phyloP scores from a whole-genome alignment of 2,888 invertebrate genomes.

The Oscheius sp. region DNA sequence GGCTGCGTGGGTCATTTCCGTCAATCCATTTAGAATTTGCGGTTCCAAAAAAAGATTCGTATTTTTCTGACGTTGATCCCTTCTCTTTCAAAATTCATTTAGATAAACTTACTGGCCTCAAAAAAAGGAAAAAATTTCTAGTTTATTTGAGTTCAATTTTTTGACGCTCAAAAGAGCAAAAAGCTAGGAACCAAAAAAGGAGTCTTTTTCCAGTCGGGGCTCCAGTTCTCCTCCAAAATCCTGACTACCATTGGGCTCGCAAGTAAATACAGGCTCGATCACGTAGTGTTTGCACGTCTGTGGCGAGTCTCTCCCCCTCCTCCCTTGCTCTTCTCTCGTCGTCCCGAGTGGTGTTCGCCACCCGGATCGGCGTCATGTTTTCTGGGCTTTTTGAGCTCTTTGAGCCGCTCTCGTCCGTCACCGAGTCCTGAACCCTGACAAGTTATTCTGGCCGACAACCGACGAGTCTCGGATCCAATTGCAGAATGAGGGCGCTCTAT shows the following conservation, averaged over 20 bases:
- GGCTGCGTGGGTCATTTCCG: no score
- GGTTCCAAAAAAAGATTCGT: neutral
- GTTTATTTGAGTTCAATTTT: no score
- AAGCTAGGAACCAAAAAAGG: no score
- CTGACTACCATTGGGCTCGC: conserved; percentile 4
- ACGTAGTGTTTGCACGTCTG: neutral
- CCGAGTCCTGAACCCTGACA: conserved; percentile 5
- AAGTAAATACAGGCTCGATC: conserved; percentile 12
- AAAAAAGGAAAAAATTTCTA: no score
- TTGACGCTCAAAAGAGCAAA: no score
- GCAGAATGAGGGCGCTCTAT: no score
- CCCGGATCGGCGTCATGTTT: neutral
- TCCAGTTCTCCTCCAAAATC: no score
- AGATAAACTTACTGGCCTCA: neutral
- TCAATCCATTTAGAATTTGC: no score
- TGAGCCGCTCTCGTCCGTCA: neutral
- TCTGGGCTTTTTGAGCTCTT: neutral
- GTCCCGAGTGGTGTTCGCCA: neutral
- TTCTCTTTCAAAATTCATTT: neutral
- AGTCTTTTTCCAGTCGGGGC: no score
- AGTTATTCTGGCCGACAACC: conserved; percentile 1
- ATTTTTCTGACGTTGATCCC: neutral
- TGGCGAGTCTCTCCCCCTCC: neutral
- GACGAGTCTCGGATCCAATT: neutral
- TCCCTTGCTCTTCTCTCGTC: neutral